Evolutionary conservation across 2,888 invertebrate species (phyloP).

Genomic region (Dorcus parallelipipedus): DNA sequence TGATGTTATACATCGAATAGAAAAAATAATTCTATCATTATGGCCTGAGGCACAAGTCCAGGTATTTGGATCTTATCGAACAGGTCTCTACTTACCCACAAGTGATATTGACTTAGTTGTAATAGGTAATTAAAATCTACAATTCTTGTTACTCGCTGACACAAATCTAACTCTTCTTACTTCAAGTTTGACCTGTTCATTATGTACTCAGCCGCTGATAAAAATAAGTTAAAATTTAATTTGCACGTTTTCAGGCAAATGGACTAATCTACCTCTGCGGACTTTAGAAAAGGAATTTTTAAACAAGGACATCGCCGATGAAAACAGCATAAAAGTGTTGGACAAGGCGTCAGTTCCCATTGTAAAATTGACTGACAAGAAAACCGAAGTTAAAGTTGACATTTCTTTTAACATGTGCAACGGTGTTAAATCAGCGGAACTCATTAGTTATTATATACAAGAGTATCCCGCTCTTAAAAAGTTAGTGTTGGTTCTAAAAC

Average conservation of each 20-base stretch:
- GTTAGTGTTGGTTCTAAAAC: conserved; percentile 95
- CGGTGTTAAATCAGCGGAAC: conserved; percentile 93
- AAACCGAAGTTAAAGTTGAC: conserved; percentile 89
- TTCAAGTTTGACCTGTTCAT: not conserved
- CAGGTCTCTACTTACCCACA: conserved; percentile 95
- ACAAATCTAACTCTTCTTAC: not conserved
- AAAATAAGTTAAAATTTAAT: no score
- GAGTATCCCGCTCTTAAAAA: conserved; percentile 89
- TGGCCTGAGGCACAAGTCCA: conserved; percentile 95
- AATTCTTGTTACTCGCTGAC: no score
- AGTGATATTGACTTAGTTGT: conserved; percentile 72
- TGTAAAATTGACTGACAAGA: conserved; percentile 90
- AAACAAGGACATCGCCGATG: conserved; percentile 85
- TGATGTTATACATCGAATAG: conserved; percentile 86
- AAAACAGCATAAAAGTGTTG: conserved; percentile 88
- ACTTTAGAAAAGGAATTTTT: conserved; percentile 89
- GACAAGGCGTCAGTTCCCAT: conserved; percentile 99
- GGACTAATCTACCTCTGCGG: conserved; percentile 87
- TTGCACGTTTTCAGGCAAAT: conserved; percentile 60
- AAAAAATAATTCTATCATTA: conserved; percentile 78
- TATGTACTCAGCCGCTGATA: no score
- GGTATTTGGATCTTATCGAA: conserved; percentile 97
- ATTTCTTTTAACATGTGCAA: conserved; percentile 99
- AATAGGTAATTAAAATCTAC: conserved; percentile 51
- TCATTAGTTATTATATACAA: conserved; percentile 87